These are phyloP conservation scores for Tethya wilhelma DNA, from an alignment of 37 sponge, comb jelly and placozoan species.

Conservation along the genomic window DNA sequence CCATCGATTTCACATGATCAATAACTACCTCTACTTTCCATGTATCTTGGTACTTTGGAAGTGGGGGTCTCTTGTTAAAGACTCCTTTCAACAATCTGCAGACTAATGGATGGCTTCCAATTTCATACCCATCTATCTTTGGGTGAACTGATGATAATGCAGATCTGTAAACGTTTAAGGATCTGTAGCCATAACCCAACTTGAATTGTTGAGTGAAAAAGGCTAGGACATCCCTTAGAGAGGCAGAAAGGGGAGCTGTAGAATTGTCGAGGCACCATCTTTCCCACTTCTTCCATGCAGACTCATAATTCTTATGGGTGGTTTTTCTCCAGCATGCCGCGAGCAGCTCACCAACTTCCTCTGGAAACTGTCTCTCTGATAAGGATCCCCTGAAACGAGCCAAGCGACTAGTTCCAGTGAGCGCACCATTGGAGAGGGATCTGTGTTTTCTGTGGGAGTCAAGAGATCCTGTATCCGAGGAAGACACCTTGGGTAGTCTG, in stretches of 20 bases:
- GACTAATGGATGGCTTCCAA: conserved; percentile 32
- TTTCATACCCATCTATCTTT: conserved; percentile 10
- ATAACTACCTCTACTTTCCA: conserved; percentile 37
- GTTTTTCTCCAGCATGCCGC: conserved; percentile 8
- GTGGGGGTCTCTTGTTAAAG: conserved; percentile 26
- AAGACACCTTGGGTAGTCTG: conserved; percentile 4
- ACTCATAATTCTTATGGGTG: conserved; percentile 5
- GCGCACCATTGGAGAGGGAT: too few relatives aligned
- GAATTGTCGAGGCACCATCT: conserved; percentile 13
- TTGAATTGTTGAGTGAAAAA: conserved; percentile 15
- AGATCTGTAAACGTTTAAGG: conserved; percentile 29
- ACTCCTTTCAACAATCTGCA: conserved; percentile 13
- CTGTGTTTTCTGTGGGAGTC: too few relatives aligned
- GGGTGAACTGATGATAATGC: conserved; percentile 27
- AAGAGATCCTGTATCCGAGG: not conserved
- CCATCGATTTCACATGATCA: not conserved
- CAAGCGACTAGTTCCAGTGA: conserved; percentile 44
- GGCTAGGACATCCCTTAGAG: not conserved
- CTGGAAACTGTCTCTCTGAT: conserved; percentile 14
- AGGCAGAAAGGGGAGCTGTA: conserved; percentile 21
- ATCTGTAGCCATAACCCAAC: conserved; percentile 16
- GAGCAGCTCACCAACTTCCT: conserved; percentile 7
- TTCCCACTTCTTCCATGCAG: conserved; percentile 28
- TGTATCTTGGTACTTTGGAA: conserved; percentile 5
- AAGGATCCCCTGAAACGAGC: conserved; percentile 23